A percentile compares a stretch with the other conserved stretches of the same genome.
phyloP scores from a whole-genome alignment of 2,113 vertebrate species.

The Ellobius talpinus region DNA sequence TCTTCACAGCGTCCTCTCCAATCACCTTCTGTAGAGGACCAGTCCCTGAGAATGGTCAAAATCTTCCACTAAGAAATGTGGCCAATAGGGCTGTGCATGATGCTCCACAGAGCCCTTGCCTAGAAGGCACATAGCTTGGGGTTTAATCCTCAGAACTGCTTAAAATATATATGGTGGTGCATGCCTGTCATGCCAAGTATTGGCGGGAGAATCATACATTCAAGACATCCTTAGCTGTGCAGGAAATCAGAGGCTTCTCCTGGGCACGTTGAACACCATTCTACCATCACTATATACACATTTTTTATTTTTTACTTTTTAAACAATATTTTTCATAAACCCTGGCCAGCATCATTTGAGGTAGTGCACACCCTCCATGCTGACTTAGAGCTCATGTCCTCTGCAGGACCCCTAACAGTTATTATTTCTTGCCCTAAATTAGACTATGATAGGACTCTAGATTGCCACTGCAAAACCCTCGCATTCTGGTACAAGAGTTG shows the following conservation, averaged over 20 bases:
- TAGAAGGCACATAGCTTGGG: background rate
- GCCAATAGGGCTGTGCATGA: background rate
- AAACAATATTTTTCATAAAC: background rate
- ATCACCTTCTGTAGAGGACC: background rate
- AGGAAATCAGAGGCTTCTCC: background rate
- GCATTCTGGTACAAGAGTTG: conserved; percentile 83
- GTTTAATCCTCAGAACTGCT: background rate
- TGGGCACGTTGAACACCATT: too few species aligned
- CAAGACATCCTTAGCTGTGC: background rate
- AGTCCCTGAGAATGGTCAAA: background rate
- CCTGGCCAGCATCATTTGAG: too few species aligned
- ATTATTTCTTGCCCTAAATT: too few species aligned
- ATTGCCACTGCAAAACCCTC: conserved; percentile 77
- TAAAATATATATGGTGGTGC: too few species aligned
- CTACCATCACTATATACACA: background rate
- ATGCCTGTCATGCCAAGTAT: background rate
- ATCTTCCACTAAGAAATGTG: background rate
- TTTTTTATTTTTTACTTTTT: background rate
- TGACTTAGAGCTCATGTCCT: too few species aligned
- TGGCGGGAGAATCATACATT: background rate
- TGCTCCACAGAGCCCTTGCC: background rate
- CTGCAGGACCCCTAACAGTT: too few species aligned
- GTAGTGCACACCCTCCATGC: too few species aligned
- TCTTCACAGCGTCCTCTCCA: background rate
- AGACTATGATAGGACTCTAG: too few species aligned